Evolutionary conservation across 35 echinoderm and acorn worm genomes (phyloP), one percentile per base, ranked within the genome.

Genomic region (Stichopus chloronotus): DNA sequence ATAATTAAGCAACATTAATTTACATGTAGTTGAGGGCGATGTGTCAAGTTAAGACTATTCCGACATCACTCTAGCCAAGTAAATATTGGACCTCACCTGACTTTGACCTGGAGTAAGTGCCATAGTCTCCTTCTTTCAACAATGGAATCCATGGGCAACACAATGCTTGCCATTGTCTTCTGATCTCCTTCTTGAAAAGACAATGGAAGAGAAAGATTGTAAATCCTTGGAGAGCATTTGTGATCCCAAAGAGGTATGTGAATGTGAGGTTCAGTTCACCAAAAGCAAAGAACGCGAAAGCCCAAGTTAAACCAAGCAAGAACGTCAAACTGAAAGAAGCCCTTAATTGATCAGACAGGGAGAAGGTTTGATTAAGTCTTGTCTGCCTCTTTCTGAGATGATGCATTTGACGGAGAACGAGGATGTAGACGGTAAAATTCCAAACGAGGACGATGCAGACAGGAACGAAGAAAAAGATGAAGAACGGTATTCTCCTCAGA

Each of bases 131-230:
- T 17, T 89, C 87, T 10, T 89, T 89, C 4, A 89, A 72, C 59
- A 89, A 22, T 54, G 87, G 87, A 61, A 89, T n/a, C 9, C 84
- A 88, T 5, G 92, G 92, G 55, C 92, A 93, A 21, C 92, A 93
- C 11, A 93, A 63, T 53, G 65, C 84, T 14, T 82, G 92, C 92
- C 92, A 93, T 53, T 93, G 83, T 55, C 81, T 76, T 23, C 92
- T 17, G 56, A 93, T 93, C 16, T 94, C 93, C 56, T 86, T 90
- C 87, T 94, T 94, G 11, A 91, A 72, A 16, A 83, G 54, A 23
- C 93, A 94, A 76, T 91, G 93, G 6, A 94, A 91, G 7, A 94
- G 6, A 57, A 94, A 94, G 4, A 94, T 76, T 68, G 55, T 79
- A 4, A 94, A 91, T 5, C 93, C 93, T 52, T 94, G 93, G 12